Evolutionary conservation across 2,797 vertebrate species (phyloP), one percentile per base, ranked within the genome.

Genomic region (Setipinna tenuifilis): DNA sequence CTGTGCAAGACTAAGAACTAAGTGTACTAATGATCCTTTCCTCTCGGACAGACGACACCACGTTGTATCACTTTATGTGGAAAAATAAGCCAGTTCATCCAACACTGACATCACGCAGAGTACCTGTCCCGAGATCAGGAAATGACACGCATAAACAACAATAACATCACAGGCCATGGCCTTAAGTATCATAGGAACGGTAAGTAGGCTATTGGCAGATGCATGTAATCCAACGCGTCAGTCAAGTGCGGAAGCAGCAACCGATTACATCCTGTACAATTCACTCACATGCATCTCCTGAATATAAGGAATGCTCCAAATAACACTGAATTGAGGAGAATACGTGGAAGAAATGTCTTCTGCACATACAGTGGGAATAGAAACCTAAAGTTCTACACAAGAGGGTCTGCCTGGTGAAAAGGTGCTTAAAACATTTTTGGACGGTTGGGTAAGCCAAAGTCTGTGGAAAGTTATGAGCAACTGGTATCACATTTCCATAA

Each of bases 401-500:
- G 54, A 87, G 85, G 78, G 62, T 50, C 82, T 84, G 59, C 78
- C 28, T 16, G 88, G 89, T 57, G 61, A 88, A 75, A 87, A 87
- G 85, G 71, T 78, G 71, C 71, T 35, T 41, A 19, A 19, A 28
- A 83, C 86, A 91, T 92, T 91, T 85, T 89, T 90, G 68, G 59
- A 81, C 86, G 59, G 84, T 65, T 85, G 85, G 86, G 87, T 87
- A 87, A 82, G 93, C 88, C 89, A 90, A 91, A 88, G 88, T 89
- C 83, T 85, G 87, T 86, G 86, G 87, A 89, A 90, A 92, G 88
- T 41, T 83, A 84, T 89, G 89, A 92, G 91, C 85, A 90, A 85
- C 86, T 80, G 0, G 78, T 93, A 91, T 94, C 90, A 85, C 1
- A 93, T 94, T 93, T 94, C 93, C 93, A 95, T 93, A 94, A 94